Conservation (phyloP, 1,140 invertebrate species). For the Drosophila aff. region DNA sequence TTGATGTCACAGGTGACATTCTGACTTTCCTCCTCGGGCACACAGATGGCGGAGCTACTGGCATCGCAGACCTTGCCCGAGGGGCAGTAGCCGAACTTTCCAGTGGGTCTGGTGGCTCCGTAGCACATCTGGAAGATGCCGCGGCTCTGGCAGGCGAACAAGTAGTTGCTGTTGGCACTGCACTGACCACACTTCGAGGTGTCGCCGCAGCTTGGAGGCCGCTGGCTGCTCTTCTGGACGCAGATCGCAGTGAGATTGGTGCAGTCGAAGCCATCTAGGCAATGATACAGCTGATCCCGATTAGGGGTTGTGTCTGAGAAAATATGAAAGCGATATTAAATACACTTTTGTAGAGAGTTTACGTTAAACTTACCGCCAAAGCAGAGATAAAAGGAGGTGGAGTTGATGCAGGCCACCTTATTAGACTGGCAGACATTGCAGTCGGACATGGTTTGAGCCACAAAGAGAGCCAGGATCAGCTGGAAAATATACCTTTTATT, state of each 20-base stretch:
- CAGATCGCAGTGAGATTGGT: slow-evolving; percentile 71
- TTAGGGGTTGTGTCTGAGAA: slow-evolving; percentile 46
- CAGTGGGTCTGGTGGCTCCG: slow-evolving; percentile 64
- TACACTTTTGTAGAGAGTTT: neutral
- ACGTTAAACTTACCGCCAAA: slow-evolving; percentile 61
- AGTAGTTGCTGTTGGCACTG: slow-evolving; percentile 69
- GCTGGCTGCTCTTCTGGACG: slow-evolving; percentile 65
- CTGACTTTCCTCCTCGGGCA: slow-evolving; percentile 17
- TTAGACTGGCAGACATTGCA: slow-evolving; percentile 79
- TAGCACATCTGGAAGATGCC: slow-evolving; percentile 80
- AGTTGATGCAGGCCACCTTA: slow-evolving; percentile 76
- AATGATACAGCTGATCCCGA: slow-evolving; percentile 62
- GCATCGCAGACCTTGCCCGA: slow-evolving; percentile 68
- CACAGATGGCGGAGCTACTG: slow-evolving; percentile 63
- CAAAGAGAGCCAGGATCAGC: slow-evolving; percentile 34
- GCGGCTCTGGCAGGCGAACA: slow-evolving; percentile 75
- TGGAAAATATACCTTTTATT: neutral
- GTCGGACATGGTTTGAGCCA: slow-evolving; percentile 20
- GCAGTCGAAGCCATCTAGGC: slow-evolving; percentile 72
- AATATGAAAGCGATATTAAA: neutral
- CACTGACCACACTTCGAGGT: slow-evolving; percentile 73
- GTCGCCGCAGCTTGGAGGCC: slow-evolving; percentile 71
- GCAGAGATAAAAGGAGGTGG: slow-evolving; percentile 77
- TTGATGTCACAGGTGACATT: slow-evolving; percentile 66
- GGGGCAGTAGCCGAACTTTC: slow-evolving; percentile 66